Conservation (phyloP, 2,113 vertebrate species). For the Hypocryptadius cinnamomeus region DNA sequence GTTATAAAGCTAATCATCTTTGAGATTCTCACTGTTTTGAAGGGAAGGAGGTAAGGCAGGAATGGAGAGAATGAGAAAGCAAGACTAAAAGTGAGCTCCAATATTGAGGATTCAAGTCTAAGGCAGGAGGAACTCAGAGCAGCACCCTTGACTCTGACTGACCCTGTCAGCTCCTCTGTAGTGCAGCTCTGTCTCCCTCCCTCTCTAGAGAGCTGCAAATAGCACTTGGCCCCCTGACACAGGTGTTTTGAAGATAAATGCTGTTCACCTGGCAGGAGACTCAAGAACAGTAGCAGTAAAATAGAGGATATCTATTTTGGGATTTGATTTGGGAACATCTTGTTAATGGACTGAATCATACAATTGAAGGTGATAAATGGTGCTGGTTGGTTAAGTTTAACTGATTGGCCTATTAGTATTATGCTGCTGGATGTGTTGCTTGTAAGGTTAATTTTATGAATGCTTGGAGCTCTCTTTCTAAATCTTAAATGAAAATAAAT, state of each 20-base stretch:
- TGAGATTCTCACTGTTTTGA: neutral
- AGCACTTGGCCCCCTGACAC: neutral
- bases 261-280: neutral
- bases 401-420: neutral
- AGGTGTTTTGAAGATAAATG: neutral
- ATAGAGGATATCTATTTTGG: neutral
- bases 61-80: neutral
- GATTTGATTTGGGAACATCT: neutral
- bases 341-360: neutral
- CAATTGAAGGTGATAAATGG: neutral
- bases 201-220: neutral
- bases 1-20: neutral
- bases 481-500: slow-evolving; percentile 7
- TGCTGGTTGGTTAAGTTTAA: neutral
- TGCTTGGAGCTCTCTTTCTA: neutral
- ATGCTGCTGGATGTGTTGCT: neutral
- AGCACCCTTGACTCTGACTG: neutral
- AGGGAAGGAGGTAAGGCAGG: neutral
- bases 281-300: neutral
- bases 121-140: neutral
- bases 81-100: neutral
- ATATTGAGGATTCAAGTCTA: neutral
- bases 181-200: neutral
- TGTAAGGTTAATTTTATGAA: neutral
- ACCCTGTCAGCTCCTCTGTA: neutral